Evolutionary conservation across 2,797 vertebrate species (phyloP), one percentile per base, ranked within the genome.

Genomic region (Meda fulgida): DNA sequence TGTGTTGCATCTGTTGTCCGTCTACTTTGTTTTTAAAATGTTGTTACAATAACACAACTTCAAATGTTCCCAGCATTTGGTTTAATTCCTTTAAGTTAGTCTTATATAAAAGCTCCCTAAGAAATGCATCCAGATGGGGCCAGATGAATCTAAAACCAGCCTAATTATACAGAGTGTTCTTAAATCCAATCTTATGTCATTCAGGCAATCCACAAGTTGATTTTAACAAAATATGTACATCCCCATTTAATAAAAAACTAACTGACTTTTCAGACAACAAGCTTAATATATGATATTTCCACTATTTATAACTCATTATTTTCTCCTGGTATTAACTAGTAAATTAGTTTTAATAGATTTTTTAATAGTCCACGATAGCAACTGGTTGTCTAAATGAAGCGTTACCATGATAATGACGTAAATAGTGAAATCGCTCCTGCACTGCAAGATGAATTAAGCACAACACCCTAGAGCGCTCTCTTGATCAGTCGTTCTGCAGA

Each of bases 391-490:
- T 66, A 65, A 83, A 83, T 86, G 60, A 83, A 65, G 19, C 19
- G 48, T 21, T 53, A 29, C 34, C 36, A 38, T 63, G 19, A 23
- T 83, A 78, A 83, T 36, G 36, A n/a, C 11, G 21, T 34, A 58
- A 84, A 73, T 40, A n/a, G 34, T 58, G 5, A 34, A 73, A 72
- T 75, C 8, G 19, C 3, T 73, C 8, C 3, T 10, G 76, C 63
- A 55, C 26, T 23, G 23, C 36, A 46, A 78, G 5, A 78, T 31
- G 14, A 87, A 67, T 83, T 66, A 83, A 72, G 65, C 75, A 43
- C 65, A 72, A 70, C 53, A 53, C 23, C 79, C 73, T n/a, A 53
- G n/a, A 72, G 67, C 75, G 3, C 14, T 23, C 38, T 31, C 67
- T 51, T 78, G 66, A 78, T 83, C 80, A n/a, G 38, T 63, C 40